A percentile compares a stretch with the other conserved stretches of the same genome.
Evolutionary conservation across 2,113 vertebrate genomes (phyloP).

Genomic region (Orthochromis malagaraziensis): DNA sequence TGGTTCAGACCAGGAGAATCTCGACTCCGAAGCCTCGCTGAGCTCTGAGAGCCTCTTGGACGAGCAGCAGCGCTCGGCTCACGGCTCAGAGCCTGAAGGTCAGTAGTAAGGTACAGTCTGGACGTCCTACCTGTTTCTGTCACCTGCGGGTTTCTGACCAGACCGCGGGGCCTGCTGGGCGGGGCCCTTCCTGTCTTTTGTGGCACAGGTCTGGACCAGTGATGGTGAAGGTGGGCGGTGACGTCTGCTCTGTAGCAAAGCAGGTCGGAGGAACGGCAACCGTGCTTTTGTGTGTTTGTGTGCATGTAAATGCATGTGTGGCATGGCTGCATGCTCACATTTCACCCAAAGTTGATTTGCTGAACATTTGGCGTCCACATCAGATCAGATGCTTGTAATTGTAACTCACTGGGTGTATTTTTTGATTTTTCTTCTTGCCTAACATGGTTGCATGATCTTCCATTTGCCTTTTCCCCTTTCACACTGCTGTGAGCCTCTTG

Average conservation of each 20-base stretch:
- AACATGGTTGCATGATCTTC: conserved; percentile 46
- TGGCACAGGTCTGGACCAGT: conserved; percentile 75
- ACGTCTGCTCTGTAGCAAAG: conserved; percentile 68
- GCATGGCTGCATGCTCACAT: conserved; percentile 19
- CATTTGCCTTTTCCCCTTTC: neutral
- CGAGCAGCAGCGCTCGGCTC: conserved; percentile 66
- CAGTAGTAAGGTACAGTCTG: conserved; percentile 76
- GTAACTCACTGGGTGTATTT: neutral
- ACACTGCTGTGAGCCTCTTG: neutral
- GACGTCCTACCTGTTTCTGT: conserved; percentile 9
- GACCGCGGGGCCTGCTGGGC: conserved; percentile 32
- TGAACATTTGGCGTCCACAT: neutral
- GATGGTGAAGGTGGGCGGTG: conserved; percentile 68
- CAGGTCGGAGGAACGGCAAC: conserved; percentile 63
- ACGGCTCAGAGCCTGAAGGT: conserved; percentile 79
- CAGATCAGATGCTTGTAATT: neutral
- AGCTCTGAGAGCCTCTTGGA: conserved; percentile 95
- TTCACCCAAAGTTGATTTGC: neutral
- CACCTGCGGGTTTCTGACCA: conserved; percentile 53
- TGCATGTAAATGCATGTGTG: conserved; percentile 26
- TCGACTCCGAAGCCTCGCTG: conserved; percentile 87
- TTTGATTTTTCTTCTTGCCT: neutral
- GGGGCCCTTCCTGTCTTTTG: conserved; percentile 61
- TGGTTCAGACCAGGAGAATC: conserved; percentile 91
- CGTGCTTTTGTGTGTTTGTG: conserved; percentile 27